phyloP scores from a whole-genome alignment of 2,888 invertebrate species.

The Drosophila hamatofila region DNA sequence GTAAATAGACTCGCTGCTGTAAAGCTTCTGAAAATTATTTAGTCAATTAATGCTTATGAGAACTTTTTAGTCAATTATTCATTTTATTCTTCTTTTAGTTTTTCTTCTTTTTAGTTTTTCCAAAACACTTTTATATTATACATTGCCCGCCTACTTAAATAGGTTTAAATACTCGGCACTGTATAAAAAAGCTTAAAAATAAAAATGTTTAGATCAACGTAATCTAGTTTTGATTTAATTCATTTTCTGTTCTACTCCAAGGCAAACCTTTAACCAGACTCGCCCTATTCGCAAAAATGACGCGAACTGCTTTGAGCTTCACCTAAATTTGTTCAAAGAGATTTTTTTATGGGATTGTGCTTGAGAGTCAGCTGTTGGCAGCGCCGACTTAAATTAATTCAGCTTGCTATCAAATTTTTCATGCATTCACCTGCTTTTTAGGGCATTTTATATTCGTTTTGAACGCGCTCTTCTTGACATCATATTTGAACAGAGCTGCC shows the following conservation, averaged over 20 bases:
- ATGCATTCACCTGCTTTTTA: conserved; percentile 5
- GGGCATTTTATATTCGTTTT: conserved; percentile 25
- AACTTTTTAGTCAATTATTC: no score
- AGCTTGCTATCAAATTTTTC: neutral
- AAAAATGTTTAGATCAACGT: neutral
- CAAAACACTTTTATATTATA: no score
- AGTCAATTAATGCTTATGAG: no score
- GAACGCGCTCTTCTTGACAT: neutral
- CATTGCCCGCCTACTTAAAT: no score
- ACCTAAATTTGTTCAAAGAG: neutral
- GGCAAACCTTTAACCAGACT: neutral
- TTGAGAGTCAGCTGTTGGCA: neutral
- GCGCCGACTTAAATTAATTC: neutral
- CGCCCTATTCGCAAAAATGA: neutral
- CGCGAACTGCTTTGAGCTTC: neutral
- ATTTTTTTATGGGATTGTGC: neutral
- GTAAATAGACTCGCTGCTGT: no score
- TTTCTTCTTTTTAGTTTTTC: no score
- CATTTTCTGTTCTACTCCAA: neutral
- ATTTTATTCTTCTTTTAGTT: no score
- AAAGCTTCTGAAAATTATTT: no score
- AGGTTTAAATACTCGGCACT: no score
- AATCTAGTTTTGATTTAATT: neutral
- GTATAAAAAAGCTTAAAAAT: no score
- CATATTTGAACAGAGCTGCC: conserved; percentile 7